Percentiles rank a stretch among this genome's conserved stretches.
phyloP scores from a whole-genome alignment of 2,797 vertebrate species.

The Hoplostethus mediterraneus region DNA sequence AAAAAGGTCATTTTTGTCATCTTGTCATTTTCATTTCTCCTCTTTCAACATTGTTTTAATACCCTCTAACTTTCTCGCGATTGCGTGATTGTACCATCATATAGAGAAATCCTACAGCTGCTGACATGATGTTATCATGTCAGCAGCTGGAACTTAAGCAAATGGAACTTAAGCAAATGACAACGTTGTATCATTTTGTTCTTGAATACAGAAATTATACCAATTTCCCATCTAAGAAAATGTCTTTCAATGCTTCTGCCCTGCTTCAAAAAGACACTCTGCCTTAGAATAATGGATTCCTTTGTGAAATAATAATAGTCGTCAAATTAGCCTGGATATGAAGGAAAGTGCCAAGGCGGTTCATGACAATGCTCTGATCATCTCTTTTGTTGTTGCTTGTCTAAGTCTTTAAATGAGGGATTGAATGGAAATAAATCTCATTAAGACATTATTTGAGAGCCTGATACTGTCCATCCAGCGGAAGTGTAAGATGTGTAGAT shows the following conservation, averaged over 20 bases:
- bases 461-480: constrained; percentile 38
- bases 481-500: constrained; percentile 33
- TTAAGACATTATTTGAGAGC: constrained; percentile 71
- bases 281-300: constrained; percentile 45
- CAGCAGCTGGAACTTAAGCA: constrained; percentile 1
- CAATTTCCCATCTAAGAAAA: constrained; percentile 45
- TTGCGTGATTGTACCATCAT: background rate
- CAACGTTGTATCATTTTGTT: constrained; percentile 16
- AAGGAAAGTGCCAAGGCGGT: constrained; percentile 65
- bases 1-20: no score
- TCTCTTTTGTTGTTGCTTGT: constrained; percentile 73
- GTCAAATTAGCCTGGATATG: constrained; percentile 77
- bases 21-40: background rate
- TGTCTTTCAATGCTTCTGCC: constrained; percentile 31
- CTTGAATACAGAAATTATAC: constrained; percentile 19
- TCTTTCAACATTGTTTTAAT: background rate
- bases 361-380: constrained; percentile 76
- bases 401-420: constrained; percentile 74
- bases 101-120: background rate
- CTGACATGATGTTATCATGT: background rate
- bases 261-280: constrained; percentile 49
- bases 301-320: constrained; percentile 78
- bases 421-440: constrained; percentile 80
- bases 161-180: constrained; percentile 9
- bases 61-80: no score